A percentile compares a stretch with the other conserved stretches of the same genome.
Evolutionary conservation across 2,113 vertebrate genomes (phyloP).

Genomic region (Toxotes chatareus): DNA sequence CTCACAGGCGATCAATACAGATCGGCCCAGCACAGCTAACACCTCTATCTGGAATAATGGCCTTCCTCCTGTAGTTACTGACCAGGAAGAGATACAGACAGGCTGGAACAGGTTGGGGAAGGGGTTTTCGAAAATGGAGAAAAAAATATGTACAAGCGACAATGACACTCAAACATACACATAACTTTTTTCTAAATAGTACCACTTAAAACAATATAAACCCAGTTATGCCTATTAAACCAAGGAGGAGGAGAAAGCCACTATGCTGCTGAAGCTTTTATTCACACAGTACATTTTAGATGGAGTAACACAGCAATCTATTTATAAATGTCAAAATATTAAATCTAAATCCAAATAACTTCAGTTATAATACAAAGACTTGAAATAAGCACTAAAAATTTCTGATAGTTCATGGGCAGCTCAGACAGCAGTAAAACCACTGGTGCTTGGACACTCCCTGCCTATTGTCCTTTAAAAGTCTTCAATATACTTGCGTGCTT

Average conservation of each 20-base stretch:
- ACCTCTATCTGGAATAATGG: constrained; percentile 78
- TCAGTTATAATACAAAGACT: constrained; percentile 16
- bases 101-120: constrained; percentile 18
- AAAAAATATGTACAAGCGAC: neutral
- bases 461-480: constrained; percentile 67
- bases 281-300: constrained; percentile 3
- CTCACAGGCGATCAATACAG: constrained; percentile 79
- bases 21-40: constrained; percentile 68
- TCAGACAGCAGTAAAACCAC: constrained; percentile 52
- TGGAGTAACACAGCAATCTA: constrained; percentile 7
- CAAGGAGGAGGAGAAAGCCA: neutral
- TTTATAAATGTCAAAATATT: constrained; percentile 23
- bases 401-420: constrained; percentile 38
- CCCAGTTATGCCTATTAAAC: neutral
- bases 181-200: neutral
- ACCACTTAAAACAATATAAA: neutral
- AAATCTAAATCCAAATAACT: constrained; percentile 3
- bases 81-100: constrained; percentile 64
- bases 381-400: constrained; percentile 17
- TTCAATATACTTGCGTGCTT: constrained; percentile 61
- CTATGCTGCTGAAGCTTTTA: neutral
- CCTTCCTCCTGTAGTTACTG: constrained; percentile 71
- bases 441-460: constrained; percentile 48
- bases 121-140: constrained; percentile 6
- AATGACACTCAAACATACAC: neutral